Evolutionary conservation across 1,140 invertebrate species (phyloP).

Genomic region (Parapsyche elsis): DNA sequence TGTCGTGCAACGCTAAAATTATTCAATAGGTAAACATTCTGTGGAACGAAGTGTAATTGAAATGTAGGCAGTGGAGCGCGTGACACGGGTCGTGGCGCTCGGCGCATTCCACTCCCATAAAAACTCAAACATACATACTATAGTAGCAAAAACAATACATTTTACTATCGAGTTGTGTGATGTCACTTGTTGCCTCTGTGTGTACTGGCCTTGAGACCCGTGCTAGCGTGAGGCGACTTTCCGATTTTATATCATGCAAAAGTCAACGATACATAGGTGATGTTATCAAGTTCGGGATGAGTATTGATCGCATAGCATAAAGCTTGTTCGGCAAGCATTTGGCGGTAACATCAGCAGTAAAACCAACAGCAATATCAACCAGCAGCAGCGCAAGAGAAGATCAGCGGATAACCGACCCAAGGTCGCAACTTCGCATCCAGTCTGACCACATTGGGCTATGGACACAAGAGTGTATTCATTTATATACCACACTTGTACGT

Average conservation of each 20-base stretch:
- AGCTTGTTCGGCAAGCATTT: not conserved
- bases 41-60: not conserved
- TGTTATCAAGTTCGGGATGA: not conserved
- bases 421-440: constrained; percentile 30
- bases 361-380: not conserved
- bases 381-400: not conserved
- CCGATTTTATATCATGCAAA: not conserved
- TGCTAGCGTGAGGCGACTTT: too few species aligned
- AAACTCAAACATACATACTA: too few species aligned
- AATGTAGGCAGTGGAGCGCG: not conserved
- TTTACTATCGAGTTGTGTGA: too few species aligned
- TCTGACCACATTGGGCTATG: constrained; percentile 14
- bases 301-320: not conserved
- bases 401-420: constrained; percentile 35
- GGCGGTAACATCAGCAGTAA: not conserved
- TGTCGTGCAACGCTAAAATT: not conserved
- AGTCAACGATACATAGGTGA: not conserved
- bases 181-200: too few species aligned
- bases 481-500: not conserved
- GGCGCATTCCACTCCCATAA: not conserved
- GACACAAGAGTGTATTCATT: not conserved
- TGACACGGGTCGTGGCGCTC: not conserved
- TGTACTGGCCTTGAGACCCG: too few species aligned
- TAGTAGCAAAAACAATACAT: too few species aligned
- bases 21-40: not conserved